These are phyloP conservation scores for Noctilio leporinus DNA, from an alignment of 2,113 vertebrate species.

Conservation along the genomic window DNA sequence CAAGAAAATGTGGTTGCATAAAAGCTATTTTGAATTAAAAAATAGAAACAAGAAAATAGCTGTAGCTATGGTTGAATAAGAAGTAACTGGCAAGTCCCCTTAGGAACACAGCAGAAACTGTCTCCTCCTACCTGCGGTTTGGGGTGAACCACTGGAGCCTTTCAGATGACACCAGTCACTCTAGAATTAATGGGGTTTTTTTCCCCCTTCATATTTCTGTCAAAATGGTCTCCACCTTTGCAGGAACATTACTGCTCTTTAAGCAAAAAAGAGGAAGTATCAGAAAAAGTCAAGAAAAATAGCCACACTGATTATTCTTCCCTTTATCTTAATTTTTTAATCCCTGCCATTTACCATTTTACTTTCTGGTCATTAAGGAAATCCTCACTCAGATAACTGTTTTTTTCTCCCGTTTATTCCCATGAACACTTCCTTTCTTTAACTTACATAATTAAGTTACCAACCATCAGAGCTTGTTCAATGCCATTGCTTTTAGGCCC, in stretches of 20 bases:
- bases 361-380: neutral
- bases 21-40: conserved; percentile 5
- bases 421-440: neutral
- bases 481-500: neutral
- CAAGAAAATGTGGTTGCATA: neutral
- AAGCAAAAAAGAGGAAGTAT: neutral
- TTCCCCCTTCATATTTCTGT: neutral
- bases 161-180: neutral
- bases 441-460: neutral
- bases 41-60: neutral
- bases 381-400: neutral
- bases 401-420: neutral
- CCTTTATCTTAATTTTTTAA: neutral
- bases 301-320: neutral
- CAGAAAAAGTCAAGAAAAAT: neutral
- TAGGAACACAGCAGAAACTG: no score
- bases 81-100: neutral
- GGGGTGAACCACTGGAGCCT: neutral
- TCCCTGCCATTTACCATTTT: neutral
- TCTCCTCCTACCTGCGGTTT: neutral
- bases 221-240: neutral
- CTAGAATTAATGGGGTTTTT: neutral
- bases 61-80: neutral
- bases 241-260: neutral
- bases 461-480: neutral